Percentiles rank a stretch among this genome's conserved stretches.
Evolutionary conservation across 2,888 invertebrate species (phyloP).

Genomic region (Drosophila borborema): DNA sequence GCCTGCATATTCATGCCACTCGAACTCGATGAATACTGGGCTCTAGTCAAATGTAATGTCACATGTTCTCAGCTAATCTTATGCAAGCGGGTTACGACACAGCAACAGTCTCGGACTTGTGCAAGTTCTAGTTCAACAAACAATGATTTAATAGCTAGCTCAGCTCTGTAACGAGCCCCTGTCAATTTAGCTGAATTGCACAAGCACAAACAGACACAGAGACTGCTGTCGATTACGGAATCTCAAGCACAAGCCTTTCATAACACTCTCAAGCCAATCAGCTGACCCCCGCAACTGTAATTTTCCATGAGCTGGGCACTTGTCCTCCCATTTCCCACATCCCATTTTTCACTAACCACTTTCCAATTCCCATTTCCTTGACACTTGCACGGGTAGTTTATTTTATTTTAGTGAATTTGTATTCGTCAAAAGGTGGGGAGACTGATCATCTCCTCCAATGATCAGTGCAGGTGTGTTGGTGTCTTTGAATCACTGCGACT

Average conservation of each 20-base stretch:
- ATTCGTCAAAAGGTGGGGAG: constrained; percentile 53
- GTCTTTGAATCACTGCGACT: constrained; percentile 72
- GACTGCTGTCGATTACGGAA: constrained; percentile 42
- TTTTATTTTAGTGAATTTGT: constrained; percentile 32
- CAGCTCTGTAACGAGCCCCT: constrained; percentile 4
- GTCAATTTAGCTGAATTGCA: constrained; percentile 13
- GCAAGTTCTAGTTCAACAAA: constrained; percentile 31
- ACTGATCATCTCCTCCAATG: constrained; percentile 45
- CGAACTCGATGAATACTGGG: not conserved
- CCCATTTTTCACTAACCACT: not conserved
- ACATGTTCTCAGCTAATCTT: constrained; percentile 4
- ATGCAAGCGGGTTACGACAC: constrained; percentile 29
- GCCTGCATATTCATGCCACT: constrained; percentile 18
- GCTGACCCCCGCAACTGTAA: constrained; percentile 32
- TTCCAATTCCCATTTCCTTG: constrained; percentile 22
- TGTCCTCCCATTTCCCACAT: constrained; percentile 6
- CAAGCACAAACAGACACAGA: not conserved
- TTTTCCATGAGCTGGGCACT: constrained; percentile 50
- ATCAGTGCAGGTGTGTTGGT: constrained; percentile 65
- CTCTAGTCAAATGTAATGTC: not conserved
- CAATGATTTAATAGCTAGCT: constrained; percentile 21
- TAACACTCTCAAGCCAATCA: constrained; percentile 9
- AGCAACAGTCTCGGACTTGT: constrained; percentile 8
- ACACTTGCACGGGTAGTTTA: constrained; percentile 45
- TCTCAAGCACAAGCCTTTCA: constrained; percentile 35